Evolutionary conservation across 2,113 vertebrate species (phyloP).

Genomic region (Zonotrichia leucophrys): DNA sequence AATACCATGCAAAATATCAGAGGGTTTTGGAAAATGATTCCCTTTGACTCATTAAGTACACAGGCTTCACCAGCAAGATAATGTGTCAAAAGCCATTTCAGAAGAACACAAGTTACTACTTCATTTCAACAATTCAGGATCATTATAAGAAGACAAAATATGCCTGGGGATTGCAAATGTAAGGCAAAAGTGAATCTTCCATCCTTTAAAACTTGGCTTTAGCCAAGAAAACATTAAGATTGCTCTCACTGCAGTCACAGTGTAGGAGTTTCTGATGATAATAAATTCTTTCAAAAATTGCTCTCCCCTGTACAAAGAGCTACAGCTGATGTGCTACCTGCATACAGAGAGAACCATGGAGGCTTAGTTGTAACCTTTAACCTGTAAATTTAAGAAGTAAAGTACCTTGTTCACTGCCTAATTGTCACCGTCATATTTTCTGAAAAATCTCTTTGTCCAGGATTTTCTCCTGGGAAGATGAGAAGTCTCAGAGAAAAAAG

Average conservation of each 20-base stretch:
- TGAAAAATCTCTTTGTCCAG: no score
- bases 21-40: conserved; percentile 34
- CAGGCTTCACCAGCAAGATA: conserved; percentile 12
- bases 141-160: not conserved
- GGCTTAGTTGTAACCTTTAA: not conserved
- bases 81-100: conserved; percentile 29
- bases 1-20: conserved; percentile 45
- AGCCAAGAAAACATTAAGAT: not conserved
- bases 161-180: not conserved
- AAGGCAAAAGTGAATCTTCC: conserved; percentile 39
- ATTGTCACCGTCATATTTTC: no score
- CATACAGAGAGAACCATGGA: not conserved
- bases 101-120: conserved; percentile 36
- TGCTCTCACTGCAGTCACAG: not conserved
- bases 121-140: conserved; percentile 17
- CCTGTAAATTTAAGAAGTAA: not conserved
- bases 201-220: conserved; percentile 2
- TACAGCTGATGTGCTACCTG: not conserved
- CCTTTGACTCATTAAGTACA: conserved; percentile 56
- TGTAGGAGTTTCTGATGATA: not conserved
- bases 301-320: not conserved
- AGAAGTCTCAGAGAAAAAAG: no score
- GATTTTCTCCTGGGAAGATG: no score
- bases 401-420: not conserved
- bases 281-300: conserved; percentile 31